These are phyloP conservation scores for Hydropsyche betteni DNA, from an alignment of 2,888 invertebrate species.

Conservation along the genomic window DNA sequence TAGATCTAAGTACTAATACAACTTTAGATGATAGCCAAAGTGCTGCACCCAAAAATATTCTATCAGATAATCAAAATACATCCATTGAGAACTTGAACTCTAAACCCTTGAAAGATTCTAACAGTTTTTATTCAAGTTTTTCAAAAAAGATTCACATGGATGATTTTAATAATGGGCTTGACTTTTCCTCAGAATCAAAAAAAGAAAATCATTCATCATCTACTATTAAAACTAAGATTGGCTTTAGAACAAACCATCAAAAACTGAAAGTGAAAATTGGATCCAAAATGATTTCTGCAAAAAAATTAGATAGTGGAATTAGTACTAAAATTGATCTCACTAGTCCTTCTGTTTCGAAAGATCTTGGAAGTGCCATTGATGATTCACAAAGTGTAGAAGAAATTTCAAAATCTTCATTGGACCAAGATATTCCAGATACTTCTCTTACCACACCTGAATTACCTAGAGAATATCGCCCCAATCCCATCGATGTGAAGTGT, in stretches of 20 bases:
- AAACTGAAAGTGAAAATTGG: conserved; percentile 42
- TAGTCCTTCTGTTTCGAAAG: too few relatives aligned
- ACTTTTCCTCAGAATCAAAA: too few relatives aligned
- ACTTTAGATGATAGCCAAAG: conserved; percentile 32
- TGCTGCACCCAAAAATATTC: not conserved
- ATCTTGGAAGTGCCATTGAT: conserved; percentile 1
- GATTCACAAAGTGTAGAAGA: conserved; percentile 45
- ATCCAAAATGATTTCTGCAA: not conserved
- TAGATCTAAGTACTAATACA: conserved; percentile 40
- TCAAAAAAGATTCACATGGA: not conserved
- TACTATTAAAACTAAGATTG: not conserved
- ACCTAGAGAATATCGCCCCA: conserved; percentile 60
- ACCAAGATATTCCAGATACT: conserved; percentile 53
- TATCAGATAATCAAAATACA: not conserved
- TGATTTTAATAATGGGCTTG: not conserved
- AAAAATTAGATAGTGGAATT: not conserved
- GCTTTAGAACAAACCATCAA: conserved; percentile 6
- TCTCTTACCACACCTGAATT: conserved; percentile 61
- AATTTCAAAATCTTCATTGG: conserved; percentile 35
- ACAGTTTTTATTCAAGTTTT: too few relatives aligned
- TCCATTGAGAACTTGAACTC: not conserved
- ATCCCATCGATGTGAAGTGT: conserved; percentile 61
- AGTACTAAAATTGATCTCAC: not conserved
- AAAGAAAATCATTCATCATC: too few relatives aligned
- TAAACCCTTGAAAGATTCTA: not conserved